Evolutionary conservation across 2,888 invertebrate genomes (phyloP), one percentile per base, ranked within the genome.

Genomic region (Cremastinae sp.): DNA sequence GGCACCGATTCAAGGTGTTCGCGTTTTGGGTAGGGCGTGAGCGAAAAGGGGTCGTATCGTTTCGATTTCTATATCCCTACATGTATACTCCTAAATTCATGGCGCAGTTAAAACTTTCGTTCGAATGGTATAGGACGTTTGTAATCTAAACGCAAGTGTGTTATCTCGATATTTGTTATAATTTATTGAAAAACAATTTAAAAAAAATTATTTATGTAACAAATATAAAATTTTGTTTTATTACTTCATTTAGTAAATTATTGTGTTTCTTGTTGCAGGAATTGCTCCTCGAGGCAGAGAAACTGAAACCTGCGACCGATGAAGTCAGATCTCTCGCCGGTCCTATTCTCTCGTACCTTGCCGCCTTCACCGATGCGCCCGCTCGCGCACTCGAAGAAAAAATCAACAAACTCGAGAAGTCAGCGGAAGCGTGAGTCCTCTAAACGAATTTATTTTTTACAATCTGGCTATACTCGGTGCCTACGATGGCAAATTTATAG

Each of bases 221-320:
- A n/a, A n/a, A n/a, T n/a, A n/a, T n/a, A n/a, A n/a, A n/a, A n/a
- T n/a, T n/a, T n/a, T n/a, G n/a, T n/a, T n/a, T n/a, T n/a, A n/a
- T n/a, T n/a, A n/a, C n/a, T n/a, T n/a, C n/a, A n/a, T n/a, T n/a
- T n/a, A n/a, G n/a, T n/a, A n/a, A n/a, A n/a, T n/a, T n/a, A n/a
- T n/a, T n/a, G n/a, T 28, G 2, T 39, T 55, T 49, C 28, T 35
- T 28, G 59, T 80, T 41, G 14, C 89, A 96, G 96, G 95, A 95
- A 88, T 91, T 96, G 83, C 93, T 94, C 89, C 91, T 91, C 80
- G 96, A 96, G 91, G 94, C 94, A 78, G 93, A 93, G 85, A 92
- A 94, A 83, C 90, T 95, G 80, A 93, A 93, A 89, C 92, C 94
- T 74, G 92, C 81, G 16, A 78, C 84, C 82, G 94, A 94, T 84